Conservation (phyloP, 2,797 vertebrate genomes). For the Tiaroga cobitis region DNA sequence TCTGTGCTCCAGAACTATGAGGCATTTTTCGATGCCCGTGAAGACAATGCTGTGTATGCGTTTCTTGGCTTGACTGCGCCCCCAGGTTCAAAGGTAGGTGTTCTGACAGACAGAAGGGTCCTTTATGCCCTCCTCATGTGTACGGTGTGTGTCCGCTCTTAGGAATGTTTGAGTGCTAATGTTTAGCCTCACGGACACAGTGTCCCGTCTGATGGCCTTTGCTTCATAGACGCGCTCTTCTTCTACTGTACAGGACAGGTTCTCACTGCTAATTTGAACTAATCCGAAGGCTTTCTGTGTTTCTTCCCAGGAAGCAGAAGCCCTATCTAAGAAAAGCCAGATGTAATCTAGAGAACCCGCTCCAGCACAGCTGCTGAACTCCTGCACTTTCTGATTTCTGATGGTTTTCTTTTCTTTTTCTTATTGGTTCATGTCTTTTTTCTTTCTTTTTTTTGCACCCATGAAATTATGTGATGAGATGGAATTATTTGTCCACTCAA, state of each 20-base stretch:
- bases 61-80: constrained; percentile 95
- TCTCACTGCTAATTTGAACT: constrained; percentile 1
- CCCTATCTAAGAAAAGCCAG: constrained; percentile 83
- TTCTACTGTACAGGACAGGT: constrained; percentile 3
- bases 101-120: constrained; percentile 22
- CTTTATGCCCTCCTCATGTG: constrained; percentile 33
- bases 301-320: constrained; percentile 90
- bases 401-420: not conserved
- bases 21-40: constrained; percentile 94
- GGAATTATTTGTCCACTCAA: not conserved
- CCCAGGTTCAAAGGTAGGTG: constrained; percentile 92
- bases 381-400: constrained; percentile 32
- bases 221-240: constrained; percentile 41
- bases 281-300: not conserved
- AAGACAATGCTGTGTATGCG: constrained; percentile 93
- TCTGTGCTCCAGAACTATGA: constrained; percentile 86
- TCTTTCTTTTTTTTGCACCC: not conserved
- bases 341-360: constrained; percentile 68
- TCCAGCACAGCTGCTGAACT: constrained; percentile 41
- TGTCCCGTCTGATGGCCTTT: constrained; percentile 13
- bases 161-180: constrained; percentile 36
- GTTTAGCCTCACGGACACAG: constrained; percentile 15
- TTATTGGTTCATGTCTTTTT: not conserved
- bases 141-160: not conserved
- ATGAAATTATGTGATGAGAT: not conserved